These are phyloP conservation scores for Pelochelys cantorii DNA, from an alignment of 2,797 vertebrate species.

Conservation along the genomic window DNA sequence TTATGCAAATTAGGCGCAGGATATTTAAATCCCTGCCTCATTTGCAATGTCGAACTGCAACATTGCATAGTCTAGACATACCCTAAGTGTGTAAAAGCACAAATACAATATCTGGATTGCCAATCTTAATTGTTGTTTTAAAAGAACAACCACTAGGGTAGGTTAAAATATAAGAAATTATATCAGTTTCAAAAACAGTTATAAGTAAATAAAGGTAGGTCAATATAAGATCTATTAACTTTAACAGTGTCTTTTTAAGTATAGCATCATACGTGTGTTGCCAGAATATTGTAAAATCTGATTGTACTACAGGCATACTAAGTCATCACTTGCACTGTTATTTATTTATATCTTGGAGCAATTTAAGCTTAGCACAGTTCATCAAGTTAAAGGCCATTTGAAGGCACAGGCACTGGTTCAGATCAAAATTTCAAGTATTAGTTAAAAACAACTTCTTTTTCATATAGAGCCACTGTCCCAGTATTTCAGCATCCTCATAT, in stretches of 20 bases:
- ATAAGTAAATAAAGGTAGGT: not conserved
- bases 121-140: rapidly evolving
- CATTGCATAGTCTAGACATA: too few relatives aligned
- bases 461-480: not conserved
- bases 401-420: not conserved
- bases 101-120: not conserved
- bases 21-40: too few relatives aligned
- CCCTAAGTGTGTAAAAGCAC: not conserved
- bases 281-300: slow-evolving; percentile 5
- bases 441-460: not conserved
- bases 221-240: not conserved
- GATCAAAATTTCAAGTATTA: not conserved
- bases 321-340: not conserved
- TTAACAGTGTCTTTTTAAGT: not conserved
- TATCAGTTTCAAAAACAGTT: not conserved
- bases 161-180: not conserved
- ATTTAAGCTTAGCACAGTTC: not conserved
- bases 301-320: not conserved
- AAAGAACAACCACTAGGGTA: not conserved
- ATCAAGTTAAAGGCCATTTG: rapidly evolving
- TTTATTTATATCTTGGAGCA: not conserved
- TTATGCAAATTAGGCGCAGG: too few relatives aligned
- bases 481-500: not conserved
- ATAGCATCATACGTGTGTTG: not conserved
- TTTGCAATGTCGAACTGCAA: too few relatives aligned